Evolutionary conservation across 2,113 vertebrate species (phyloP).

Genomic region (Pandion haliaetus): DNA sequence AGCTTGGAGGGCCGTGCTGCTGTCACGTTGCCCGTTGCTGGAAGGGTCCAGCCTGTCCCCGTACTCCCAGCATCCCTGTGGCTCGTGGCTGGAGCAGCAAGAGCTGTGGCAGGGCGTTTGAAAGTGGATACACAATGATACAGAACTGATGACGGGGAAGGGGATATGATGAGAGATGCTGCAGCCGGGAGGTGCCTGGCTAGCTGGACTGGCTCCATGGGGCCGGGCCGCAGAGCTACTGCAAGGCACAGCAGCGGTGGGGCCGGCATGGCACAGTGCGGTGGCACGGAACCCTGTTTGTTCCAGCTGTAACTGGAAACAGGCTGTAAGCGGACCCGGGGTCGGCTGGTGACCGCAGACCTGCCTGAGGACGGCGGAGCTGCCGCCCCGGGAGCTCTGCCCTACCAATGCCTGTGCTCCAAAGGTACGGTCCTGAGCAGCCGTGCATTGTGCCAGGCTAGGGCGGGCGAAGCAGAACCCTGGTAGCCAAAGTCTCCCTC

Average conservation of each 20-base stretch:
- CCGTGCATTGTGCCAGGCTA: not conserved
- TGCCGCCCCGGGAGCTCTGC: not conserved
- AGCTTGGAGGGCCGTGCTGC: not conserved
- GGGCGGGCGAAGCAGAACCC: not conserved
- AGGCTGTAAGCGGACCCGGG: not conserved
- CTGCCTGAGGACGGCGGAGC: not conserved
- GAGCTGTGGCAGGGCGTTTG: not conserved
- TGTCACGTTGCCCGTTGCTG: not conserved
- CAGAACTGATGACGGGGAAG: not conserved
- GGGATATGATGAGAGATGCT: not conserved
- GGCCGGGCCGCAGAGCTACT: rapidly evolving
- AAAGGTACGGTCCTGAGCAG: not conserved
- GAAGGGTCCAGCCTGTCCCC: not conserved
- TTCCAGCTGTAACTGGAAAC: constrained; percentile 23
- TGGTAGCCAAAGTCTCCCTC: not conserved
- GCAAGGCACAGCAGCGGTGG: rapidly evolving
- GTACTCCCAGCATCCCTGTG: not conserved
- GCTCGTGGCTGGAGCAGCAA: not conserved
- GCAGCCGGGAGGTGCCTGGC: not conserved
- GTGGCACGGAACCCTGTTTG: not conserved
- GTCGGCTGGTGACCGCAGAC: not conserved
- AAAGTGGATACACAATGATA: rapidly evolving
- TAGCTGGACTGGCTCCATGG: not conserved
- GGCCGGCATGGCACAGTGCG: not conserved
- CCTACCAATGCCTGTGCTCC: not conserved